Conservation (phyloP, 2,797 vertebrate species). For the Avahi laniger region DNA sequence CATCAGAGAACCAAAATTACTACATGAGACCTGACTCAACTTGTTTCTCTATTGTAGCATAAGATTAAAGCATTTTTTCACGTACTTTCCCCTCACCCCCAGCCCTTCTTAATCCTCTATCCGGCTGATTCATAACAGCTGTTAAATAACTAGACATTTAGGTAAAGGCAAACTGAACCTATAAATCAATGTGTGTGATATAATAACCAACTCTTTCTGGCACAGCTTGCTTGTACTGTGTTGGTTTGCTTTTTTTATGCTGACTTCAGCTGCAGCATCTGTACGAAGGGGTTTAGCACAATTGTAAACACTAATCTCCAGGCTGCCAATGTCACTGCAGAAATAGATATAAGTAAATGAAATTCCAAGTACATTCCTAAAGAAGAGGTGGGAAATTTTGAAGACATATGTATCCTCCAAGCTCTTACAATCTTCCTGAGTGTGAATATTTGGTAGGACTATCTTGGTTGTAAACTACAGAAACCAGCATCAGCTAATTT, state of each 20-base stretch:
- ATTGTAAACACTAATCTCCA: constrained; percentile 51
- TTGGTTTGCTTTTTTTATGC: constrained; percentile 69
- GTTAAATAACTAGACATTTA: constrained; percentile 85
- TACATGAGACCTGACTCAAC: constrained; percentile 80
- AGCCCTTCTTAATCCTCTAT: constrained; percentile 79
- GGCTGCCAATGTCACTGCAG: background rate
- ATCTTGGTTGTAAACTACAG: background rate
- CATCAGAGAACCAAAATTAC: constrained; percentile 74
- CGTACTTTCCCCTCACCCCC: constrained; percentile 39
- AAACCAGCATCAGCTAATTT: background rate
- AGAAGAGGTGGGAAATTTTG: background rate
- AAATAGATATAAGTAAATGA: constrained; percentile 49
- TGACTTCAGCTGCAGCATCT: constrained; percentile 75
- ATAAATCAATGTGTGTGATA: constrained; percentile 81
- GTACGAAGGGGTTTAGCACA: constrained; percentile 64
- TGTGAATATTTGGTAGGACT: background rate
- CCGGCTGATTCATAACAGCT: constrained; percentile 85
- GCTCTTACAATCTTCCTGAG: background rate
- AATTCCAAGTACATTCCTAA: background rate
- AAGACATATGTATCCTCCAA: background rate
- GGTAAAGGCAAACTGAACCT: constrained; percentile 80
- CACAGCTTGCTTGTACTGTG: constrained; percentile 67
- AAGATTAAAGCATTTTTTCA: constrained; percentile 86
- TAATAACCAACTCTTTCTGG: constrained; percentile 73
- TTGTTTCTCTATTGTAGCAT: constrained; percentile 81